Conservation (phyloP, 1,140 invertebrate species). For the Parapsyche elsis region DNA sequence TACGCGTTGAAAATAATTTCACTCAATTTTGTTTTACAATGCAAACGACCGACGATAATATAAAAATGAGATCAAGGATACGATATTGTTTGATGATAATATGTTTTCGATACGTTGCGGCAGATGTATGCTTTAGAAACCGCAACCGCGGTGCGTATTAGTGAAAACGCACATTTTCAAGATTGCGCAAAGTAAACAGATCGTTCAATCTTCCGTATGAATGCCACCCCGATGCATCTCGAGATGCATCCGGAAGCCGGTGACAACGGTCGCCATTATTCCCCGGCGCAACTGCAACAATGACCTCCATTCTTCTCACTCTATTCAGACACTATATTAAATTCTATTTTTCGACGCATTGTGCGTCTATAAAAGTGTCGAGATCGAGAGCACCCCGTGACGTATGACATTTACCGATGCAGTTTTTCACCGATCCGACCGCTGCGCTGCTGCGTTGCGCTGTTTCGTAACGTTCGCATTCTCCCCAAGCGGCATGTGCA, state of each 20-base stretch:
- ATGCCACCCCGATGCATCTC: conserved; percentile 15
- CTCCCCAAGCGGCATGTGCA: background rate
- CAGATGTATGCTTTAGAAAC: background rate
- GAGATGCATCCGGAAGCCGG: conserved; percentile 9
- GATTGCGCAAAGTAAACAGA: conserved; percentile 46
- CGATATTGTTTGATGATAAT: too few relatives aligned
- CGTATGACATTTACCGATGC: background rate
- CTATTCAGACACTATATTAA: conserved; percentile 51
- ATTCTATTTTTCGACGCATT: conserved; percentile 49
- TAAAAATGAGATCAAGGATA: too few relatives aligned
- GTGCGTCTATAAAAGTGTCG: conserved; percentile 29
- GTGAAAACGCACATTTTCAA: background rate
- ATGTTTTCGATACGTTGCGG: background rate
- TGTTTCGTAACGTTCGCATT: too few relatives aligned
- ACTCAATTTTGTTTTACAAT: too few relatives aligned
- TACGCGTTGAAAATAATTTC: too few relatives aligned
- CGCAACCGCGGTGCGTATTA: background rate
- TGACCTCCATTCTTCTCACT: conserved; percentile 40
- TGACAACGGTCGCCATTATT: conserved; percentile 20
- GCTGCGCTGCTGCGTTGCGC: background rate
- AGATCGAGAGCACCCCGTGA: conserved; percentile 21
- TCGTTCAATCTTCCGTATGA: conserved; percentile 45
- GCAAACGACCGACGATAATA: too few relatives aligned
- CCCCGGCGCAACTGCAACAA: conserved; percentile 7
- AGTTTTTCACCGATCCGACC: background rate